A percentile compares a stretch with the other conserved stretches of the same genome.
These are phyloP conservation scores for Lasioglossum pauxillum DNA, from an alignment of 2,888 invertebrate genomes.

Conservation along the genomic window DNA sequence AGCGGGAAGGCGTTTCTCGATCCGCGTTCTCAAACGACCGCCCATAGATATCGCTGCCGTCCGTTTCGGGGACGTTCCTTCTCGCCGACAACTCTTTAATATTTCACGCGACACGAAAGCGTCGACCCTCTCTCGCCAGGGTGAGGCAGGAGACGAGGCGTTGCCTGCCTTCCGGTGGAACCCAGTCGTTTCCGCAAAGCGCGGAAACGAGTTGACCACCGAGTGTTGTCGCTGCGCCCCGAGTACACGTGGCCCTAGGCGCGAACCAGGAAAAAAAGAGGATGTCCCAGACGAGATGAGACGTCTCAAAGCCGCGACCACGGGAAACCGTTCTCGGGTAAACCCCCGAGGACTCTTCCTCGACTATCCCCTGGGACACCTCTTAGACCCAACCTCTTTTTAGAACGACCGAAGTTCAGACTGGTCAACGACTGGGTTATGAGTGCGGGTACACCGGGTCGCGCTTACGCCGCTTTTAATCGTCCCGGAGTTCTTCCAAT, in stretches of 20 bases:
- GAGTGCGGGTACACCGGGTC: not conserved
- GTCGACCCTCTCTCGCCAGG: not conserved
- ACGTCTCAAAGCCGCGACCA: constrained; percentile 23
- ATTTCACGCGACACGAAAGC: constrained; percentile 45
- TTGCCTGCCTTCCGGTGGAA: constrained; percentile 43
- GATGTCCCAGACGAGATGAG: constrained; percentile 1
- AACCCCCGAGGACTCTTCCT: constrained; percentile 29
- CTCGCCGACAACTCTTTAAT: constrained; percentile 42
- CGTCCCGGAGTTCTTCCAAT: not conserved
- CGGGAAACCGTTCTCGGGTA: constrained; percentile 23
- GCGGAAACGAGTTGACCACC: constrained; percentile 53
- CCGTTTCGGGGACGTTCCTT: not conserved
- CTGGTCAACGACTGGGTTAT: not conserved
- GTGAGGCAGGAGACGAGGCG: not conserved
- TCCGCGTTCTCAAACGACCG: constrained; percentile 20
- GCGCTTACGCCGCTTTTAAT: not conserved
- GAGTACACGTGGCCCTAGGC: constrained; percentile 46
- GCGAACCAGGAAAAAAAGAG: not conserved
- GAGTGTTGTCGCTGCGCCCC: constrained; percentile 45
- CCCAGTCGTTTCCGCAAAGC: constrained; percentile 33
- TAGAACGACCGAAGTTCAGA: not conserved
- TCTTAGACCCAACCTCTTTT: not conserved
- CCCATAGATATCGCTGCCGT: constrained; percentile 13
- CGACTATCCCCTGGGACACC: constrained; percentile 28
- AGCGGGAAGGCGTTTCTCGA: constrained; percentile 31